Evolutionary conservation across 2,888 invertebrate species (phyloP), one percentile per base, ranked within the genome.

Genomic region (Chloroclystis v-ata): DNA sequence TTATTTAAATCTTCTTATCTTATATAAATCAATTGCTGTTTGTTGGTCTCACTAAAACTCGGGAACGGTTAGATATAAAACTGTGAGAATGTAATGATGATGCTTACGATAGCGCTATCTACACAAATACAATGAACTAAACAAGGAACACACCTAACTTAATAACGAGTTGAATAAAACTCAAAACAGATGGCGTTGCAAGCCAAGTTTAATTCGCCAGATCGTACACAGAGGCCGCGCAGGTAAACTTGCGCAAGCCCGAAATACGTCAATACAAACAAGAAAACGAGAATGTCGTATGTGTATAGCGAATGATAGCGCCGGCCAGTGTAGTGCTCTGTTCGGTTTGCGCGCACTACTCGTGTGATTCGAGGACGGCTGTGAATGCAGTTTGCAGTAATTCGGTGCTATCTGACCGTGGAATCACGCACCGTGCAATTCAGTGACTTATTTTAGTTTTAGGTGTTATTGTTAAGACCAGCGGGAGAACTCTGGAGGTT

Each of bases 201-300:
- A 8, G 13, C 4, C 33, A 38, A 1, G 11, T 28, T 37, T 58
- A 56, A 56, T 63, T 54, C 48, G 29, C 33, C 26, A 29, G 33
- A 46, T 28, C 12, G 11, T 49, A 61, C 49, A 56, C 48, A 49
- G 66, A 56, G 56, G 76, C 76, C 72, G 69, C 63, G 60, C 38
- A 57, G 50, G 28, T 47, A 46, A 61, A 59, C 69, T 63, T 72
- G 82, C 84, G 82, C 82, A 80, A 69, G 75, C 67, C 61, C 2
- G 64, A 59, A 33, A 64, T 71, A 81, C 82, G 83, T 86, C 85
- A 83, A 86, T 86, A 84, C 81, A 82, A 86, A 83, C 77, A 79
- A 77, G 74, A 72, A 69, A 72, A 71, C 67, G 72, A 67, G 70
- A 69, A 68, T 67, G 68, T 72, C 64, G 67, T 70, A 67, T 69